Percentiles rank a stretch among this genome's conserved stretches.
These are phyloP conservation scores for Heliconius melpomene DNA, from an alignment of 1,140 invertebrate species.

Conservation along the genomic window DNA sequence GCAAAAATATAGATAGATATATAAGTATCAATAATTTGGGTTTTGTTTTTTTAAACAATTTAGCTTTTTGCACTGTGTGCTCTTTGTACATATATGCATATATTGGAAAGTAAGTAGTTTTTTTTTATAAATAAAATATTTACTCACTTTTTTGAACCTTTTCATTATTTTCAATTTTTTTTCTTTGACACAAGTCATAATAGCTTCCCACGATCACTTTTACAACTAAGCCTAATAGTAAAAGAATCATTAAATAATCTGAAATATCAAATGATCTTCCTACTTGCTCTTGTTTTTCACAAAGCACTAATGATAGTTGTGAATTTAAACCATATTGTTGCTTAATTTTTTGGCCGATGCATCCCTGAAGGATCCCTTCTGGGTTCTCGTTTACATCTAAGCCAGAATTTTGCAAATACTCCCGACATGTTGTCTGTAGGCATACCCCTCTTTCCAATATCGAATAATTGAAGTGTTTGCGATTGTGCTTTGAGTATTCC, in stretches of 20 bases:
- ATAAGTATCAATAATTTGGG: too few species aligned
- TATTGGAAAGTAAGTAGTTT: too few species aligned
- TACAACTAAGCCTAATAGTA: neutral
- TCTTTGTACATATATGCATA: too few species aligned
- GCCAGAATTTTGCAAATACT: neutral
- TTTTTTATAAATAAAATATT: too few species aligned
- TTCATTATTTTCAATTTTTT: neutral
- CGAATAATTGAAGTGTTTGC: constrained; percentile 15
- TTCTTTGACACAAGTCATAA: neutral
- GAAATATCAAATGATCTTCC: neutral
- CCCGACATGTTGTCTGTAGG: neutral
- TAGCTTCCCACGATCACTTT: neutral
- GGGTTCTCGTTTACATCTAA: neutral
- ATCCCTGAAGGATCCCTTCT: neutral
- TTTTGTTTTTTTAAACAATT: too few species aligned
- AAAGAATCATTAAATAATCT: neutral
- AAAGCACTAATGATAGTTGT: neutral
- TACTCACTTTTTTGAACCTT: neutral
- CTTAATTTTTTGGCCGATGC: neutral
- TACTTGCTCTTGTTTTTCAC: neutral
- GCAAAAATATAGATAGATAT: too few species aligned
- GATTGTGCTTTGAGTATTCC: constrained; percentile 9
- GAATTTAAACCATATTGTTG: neutral
- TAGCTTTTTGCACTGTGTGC: too few species aligned
- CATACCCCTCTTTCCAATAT: constrained; percentile 14